Evolutionary conservation across 2,797 vertebrate species (phyloP), one percentile per base, ranked within the genome.

Genomic region (Acipenser transmontanus): DNA sequence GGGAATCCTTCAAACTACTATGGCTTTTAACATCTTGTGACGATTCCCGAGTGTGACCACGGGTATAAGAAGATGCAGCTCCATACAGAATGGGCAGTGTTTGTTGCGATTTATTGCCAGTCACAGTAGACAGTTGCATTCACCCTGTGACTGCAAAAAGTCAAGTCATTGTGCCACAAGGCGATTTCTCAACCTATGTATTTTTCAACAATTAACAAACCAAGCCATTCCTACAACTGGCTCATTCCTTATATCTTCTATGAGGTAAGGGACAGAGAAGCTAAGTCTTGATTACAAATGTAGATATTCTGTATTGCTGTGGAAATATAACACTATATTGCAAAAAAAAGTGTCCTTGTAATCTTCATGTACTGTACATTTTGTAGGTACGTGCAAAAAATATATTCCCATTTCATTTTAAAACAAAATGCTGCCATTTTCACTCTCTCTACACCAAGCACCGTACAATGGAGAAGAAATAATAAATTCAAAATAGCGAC

Each of bases 171-270:
- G 76, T 66, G 64, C 72, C 47, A 59, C n/a, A 10, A 74, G 34
- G 47, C 66, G 77, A 68, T 52, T 11, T 48, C 4, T 6, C 50
- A 70, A 12, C 47, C 12, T 1, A 83, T 79, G 65, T 61, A 12
- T 34, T 72, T 86, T 62, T 67, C 85, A 34, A 86, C 85, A 10
- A 63, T 75, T 6, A 76, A 77, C 93, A 98, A 81, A 87, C 71
- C 85, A 68, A 52, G 90, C 85, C 11, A 68, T 89, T 69, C 76
- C 88, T 5, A 34, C 4, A 0, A 34, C 34, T 34, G 17, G 17
- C 17, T 34, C 34, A 34, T 4, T 34, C 34, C 4, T 34, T 34
- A 34, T 1, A 4, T 34, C 20, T 95, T 86, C 78, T 97, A 96
- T 72, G 67, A 92, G 88, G 96, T 97, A 84, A 72, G 74, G 68